These are phyloP conservation scores for Dendrolimus pini DNA, from an alignment of 2,888 invertebrate genomes.

Conservation along the genomic window DNA sequence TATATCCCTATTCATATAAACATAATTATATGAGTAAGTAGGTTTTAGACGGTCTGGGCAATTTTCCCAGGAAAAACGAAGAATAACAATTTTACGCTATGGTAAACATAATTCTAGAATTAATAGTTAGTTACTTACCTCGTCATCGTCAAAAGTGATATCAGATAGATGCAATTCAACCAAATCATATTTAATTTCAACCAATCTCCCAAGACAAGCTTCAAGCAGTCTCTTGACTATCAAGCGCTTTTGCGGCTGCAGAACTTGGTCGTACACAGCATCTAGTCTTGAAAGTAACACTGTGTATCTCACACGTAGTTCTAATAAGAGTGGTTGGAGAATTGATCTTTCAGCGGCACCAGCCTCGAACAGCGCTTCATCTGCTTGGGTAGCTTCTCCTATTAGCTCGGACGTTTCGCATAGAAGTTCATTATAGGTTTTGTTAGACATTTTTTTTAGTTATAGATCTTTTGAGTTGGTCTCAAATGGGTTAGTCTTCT, in stretches of 20 bases:
- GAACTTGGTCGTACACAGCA: constrained; percentile 90
- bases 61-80: too few species aligned
- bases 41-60: too few species aligned
- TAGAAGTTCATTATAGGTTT: constrained; percentile 83
- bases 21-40: too few species aligned
- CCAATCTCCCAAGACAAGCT: constrained; percentile 85
- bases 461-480: too few species aligned
- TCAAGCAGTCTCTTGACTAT: constrained; percentile 86
- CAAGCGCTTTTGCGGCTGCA: constrained; percentile 94
- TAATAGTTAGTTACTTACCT: constrained; percentile 26
- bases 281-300: constrained; percentile 84
- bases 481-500: too few species aligned
- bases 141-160: constrained; percentile 89
- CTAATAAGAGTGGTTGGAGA: constrained; percentile 79
- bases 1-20: too few species aligned
- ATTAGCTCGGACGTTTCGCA: constrained; percentile 70
- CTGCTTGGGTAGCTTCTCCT: constrained; percentile 77
- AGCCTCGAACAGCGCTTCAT: constrained; percentile 78
- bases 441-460: constrained; percentile 80
- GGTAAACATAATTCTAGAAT: too few species aligned
- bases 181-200: constrained; percentile 92
- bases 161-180: constrained; percentile 92
- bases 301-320: constrained; percentile 89
- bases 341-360: constrained; percentile 76
- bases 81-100: too few species aligned